These are phyloP conservation scores for Bombus terrestris DNA, from an alignment of 1,140 invertebrate species.

Conservation along the genomic window DNA sequence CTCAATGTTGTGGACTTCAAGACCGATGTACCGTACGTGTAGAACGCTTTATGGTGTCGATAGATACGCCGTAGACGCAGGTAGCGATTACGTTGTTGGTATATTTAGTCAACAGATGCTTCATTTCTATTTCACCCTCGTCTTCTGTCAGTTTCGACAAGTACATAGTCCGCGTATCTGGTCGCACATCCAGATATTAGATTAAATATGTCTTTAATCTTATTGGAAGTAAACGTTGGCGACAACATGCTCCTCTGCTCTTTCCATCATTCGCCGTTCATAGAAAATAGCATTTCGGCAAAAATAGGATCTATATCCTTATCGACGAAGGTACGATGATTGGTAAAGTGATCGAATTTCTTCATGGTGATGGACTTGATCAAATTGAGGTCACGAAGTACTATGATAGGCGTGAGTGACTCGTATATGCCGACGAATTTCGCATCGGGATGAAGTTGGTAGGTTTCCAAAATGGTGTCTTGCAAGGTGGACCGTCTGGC, in stretches of 20 bases:
- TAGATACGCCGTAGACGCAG: constrained; percentile 53
- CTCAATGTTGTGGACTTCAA: constrained; percentile 1
- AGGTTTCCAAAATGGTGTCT: neutral
- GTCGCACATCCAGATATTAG: constrained; percentile 58
- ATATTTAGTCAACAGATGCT: constrained; percentile 75
- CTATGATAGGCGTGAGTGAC: constrained; percentile 65
- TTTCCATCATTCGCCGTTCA: constrained; percentile 73
- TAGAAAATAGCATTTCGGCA: constrained; percentile 70
- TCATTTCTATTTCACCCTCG: constrained; percentile 19
- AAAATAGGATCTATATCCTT: constrained; percentile 71
- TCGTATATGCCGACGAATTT: constrained; percentile 70
- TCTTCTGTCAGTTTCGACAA: constrained; percentile 65
- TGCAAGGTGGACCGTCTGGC: neutral
- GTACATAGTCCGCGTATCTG: constrained; percentile 20
- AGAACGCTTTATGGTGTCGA: constrained; percentile 81
- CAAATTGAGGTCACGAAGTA: constrained; percentile 77
- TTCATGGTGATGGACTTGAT: constrained; percentile 72
- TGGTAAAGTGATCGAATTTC: constrained; percentile 72
- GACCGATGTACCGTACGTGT: constrained; percentile 78
- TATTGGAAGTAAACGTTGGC: constrained; percentile 75
- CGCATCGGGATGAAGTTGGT: constrained; percentile 35
- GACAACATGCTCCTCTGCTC: constrained; percentile 68
- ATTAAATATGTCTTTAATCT: constrained; percentile 72
- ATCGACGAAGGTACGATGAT: constrained; percentile 67
- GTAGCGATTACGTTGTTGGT: constrained; percentile 85